Evolutionary conservation across 2,113 vertebrate species (phyloP).

Genomic region (Steatornis caripensis): DNA sequence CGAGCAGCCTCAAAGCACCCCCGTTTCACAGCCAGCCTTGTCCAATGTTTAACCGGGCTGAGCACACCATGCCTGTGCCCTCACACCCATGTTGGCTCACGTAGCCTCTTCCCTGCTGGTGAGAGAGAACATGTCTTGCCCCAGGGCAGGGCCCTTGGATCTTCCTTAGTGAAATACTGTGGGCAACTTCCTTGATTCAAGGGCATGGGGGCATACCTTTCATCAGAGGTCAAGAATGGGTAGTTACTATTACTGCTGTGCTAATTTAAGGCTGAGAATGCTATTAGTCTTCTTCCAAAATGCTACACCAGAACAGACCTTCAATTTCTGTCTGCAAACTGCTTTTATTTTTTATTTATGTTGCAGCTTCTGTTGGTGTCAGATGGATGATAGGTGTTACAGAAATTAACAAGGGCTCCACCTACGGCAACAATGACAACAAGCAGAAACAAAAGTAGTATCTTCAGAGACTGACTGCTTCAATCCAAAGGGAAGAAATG

Average conservation of each 20-base stretch:
- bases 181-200: neutral
- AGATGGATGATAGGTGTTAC: slow-evolving; percentile 97
- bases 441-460: slow-evolving; percentile 74
- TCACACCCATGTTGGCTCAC: neutral
- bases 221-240: neutral
- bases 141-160: neutral
- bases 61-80: neutral
- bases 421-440: slow-evolving; percentile 83
- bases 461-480: slow-evolving; percentile 15
- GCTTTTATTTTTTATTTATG: neutral
- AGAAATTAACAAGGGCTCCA: slow-evolving; percentile 89
- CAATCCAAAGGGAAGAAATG: slow-evolving; percentile 55
- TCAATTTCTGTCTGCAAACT: neutral
- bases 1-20: neutral
- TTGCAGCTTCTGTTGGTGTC: slow-evolving; percentile 84
- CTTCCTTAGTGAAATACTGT: neutral
- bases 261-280: neutral
- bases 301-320: neutral
- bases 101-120: neutral
- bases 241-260: neutral
- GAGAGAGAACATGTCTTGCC: neutral
- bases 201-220: neutral
- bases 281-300: neutral
- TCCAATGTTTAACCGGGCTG: neutral
- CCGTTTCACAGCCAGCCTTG: neutral